Evolutionary conservation across 2,797 vertebrate species (phyloP).

Genomic region (Propithecus deckenii): DNA sequence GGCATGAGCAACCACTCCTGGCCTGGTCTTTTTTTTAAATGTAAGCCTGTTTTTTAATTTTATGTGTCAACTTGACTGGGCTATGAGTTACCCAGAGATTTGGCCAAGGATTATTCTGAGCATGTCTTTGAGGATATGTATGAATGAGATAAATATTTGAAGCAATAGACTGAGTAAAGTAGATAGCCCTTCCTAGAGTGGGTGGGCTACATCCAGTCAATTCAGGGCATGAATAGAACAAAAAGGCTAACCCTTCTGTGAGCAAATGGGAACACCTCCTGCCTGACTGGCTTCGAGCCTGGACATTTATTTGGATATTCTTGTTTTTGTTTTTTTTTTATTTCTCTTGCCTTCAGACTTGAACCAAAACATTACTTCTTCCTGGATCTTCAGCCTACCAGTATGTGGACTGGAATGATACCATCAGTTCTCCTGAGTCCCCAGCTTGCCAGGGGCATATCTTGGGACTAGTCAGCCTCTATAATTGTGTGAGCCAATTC

Average conservation of each 20-base stretch:
- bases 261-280: neutral
- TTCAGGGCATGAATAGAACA: too few relatives aligned
- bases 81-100: neutral
- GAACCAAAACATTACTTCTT: neutral
- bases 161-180: neutral
- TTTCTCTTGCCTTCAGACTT: neutral
- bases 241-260: neutral
- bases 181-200: neutral
- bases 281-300: neutral
- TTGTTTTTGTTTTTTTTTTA: neutral
- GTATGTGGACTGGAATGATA: neutral
- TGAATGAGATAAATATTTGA: neutral
- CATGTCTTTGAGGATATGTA: neutral
- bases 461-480: neutral
- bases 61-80: neutral
- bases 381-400: neutral
- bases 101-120: neutral
- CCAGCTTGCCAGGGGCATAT: fast-evolving
- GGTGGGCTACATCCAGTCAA: neutral
- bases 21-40: neutral
- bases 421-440: neutral
- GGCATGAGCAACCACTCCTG: fast-evolving
- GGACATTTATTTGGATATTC: neutral
- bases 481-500: neutral
- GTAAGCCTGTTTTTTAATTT: neutral